These are phyloP conservation scores for Archaeoteleia sp. DNA, from an alignment of 2,888 invertebrate species.

Conservation along the genomic window DNA sequence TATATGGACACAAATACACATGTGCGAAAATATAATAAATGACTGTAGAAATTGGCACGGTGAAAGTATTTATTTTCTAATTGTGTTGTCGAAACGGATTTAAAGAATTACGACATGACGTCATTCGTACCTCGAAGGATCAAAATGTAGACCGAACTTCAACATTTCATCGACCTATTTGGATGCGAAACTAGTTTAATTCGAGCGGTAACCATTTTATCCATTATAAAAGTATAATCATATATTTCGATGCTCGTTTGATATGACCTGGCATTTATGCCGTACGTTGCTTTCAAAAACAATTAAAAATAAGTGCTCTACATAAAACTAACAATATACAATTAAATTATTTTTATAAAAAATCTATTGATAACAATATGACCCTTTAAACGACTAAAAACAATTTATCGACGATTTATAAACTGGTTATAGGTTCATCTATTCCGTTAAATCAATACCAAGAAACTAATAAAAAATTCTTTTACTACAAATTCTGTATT, in stretches of 20 bases:
- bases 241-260: slow-evolving; percentile 7
- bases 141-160: slow-evolving; percentile 20
- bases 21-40: too few species aligned
- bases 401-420: too few species aligned
- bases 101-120: slow-evolving; percentile 18
- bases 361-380: too few species aligned
- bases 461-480: too few species aligned
- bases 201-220: slow-evolving; percentile 24
- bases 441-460: too few species aligned
- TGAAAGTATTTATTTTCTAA: slow-evolving; percentile 25
- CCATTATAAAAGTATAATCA: slow-evolving; percentile 24
- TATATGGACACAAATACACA: too few species aligned
- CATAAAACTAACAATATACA: slow-evolving; percentile 1
- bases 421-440: too few species aligned
- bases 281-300: slow-evolving; percentile 5
- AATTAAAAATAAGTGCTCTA: slow-evolving; percentile 8
- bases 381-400: too few species aligned
- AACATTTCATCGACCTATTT: slow-evolving; percentile 11
- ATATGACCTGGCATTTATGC: background rate
- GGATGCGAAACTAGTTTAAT: slow-evolving; percentile 27
- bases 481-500: too few species aligned
- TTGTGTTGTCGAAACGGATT: slow-evolving; percentile 5
- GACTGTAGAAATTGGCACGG: slow-evolving; percentile 8
- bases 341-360: too few species aligned
- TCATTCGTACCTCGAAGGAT: slow-evolving; percentile 14